phyloP scores from a whole-genome alignment of 2,888 invertebrate genomes.

The Drosophila kambysellisi region DNA sequence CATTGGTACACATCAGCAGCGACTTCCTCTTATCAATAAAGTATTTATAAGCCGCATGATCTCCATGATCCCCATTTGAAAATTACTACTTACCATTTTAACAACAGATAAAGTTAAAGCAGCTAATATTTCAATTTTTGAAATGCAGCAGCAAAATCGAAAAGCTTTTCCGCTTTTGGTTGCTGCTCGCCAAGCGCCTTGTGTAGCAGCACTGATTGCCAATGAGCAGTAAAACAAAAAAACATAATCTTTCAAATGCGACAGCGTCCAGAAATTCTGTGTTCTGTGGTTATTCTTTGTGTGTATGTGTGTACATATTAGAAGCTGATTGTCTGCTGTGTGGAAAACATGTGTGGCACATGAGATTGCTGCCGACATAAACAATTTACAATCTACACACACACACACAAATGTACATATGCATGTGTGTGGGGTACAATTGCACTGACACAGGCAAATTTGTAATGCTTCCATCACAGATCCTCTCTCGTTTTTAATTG shows the following conservation, averaged over 20 bases:
- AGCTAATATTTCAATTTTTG: not conserved
- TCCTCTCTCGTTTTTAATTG: slow-evolving; percentile 33
- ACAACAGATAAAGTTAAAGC: not conserved
- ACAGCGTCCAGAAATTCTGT: slow-evolving; percentile 63
- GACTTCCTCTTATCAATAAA: slow-evolving; percentile 55
- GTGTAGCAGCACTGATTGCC: slow-evolving; percentile 52
- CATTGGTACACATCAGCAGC: slow-evolving; percentile 71
- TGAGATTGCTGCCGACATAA: slow-evolving; percentile 51
- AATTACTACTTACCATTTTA: slow-evolving; percentile 38
- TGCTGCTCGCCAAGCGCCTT: slow-evolving; percentile 30
- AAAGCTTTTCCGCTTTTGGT: slow-evolving; percentile 5
- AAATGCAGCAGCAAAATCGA: not conserved
- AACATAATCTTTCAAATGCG: slow-evolving; percentile 64
- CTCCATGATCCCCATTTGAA: slow-evolving; percentile 1
- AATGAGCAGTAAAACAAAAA: slow-evolving; percentile 37
- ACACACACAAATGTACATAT: not conserved
- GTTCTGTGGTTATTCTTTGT: slow-evolving; percentile 61
- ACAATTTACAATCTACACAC: slow-evolving; percentile 31
- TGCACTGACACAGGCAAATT: slow-evolving; percentile 61
- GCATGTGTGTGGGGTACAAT: slow-evolving; percentile 54
- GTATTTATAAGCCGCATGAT: slow-evolving; percentile 11
- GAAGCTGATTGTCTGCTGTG: slow-evolving; percentile 18
- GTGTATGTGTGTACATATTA: slow-evolving; percentile 13
- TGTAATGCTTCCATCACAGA: slow-evolving; percentile 14
- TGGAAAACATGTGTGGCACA: slow-evolving; percentile 72